phyloP scores from a whole-genome alignment of 2,888 invertebrate genomes.

The Drosophila greeni region DNA sequence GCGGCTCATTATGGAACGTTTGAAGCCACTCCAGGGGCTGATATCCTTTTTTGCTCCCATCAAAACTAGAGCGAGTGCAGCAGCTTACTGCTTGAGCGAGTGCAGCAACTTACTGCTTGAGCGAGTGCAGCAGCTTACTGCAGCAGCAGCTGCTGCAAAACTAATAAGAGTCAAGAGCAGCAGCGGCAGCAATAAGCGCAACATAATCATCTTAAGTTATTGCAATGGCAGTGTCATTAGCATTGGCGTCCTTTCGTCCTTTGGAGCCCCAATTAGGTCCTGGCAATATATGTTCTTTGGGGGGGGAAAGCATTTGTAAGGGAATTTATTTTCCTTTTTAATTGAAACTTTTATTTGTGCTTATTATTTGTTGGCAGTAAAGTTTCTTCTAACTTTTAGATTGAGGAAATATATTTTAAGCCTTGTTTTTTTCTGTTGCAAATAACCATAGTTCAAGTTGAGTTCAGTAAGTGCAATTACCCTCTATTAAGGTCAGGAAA shows the following conservation, averaged over 20 bases:
- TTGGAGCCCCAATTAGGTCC: neutral
- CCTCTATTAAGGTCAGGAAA: too few relatives aligned
- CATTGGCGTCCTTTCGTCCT: neutral
- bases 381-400: too few relatives aligned
- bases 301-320: too few relatives aligned
- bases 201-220: conserved; percentile 13
- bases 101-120: neutral
- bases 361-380: too few relatives aligned
- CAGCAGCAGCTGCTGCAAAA: conserved; percentile 10
- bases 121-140: neutral
- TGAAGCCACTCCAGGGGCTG: too few relatives aligned
- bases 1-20: conserved; percentile 1
- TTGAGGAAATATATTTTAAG: too few relatives aligned
- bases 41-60: neutral
- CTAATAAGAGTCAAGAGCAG: conserved; percentile 4
- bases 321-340: neutral
- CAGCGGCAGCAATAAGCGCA: conserved; percentile 6
- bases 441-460: neutral
- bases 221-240: conserved; percentile 7
- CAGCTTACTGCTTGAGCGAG: neutral
- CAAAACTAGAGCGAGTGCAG: neutral
- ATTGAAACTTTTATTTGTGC: neutral
- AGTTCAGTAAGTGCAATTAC: neutral
- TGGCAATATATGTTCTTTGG: neutral
- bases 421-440: too few relatives aligned